phyloP scores from a whole-genome alignment of 2,797 vertebrate genomes.

The Lepilemur ruficaudatus region DNA sequence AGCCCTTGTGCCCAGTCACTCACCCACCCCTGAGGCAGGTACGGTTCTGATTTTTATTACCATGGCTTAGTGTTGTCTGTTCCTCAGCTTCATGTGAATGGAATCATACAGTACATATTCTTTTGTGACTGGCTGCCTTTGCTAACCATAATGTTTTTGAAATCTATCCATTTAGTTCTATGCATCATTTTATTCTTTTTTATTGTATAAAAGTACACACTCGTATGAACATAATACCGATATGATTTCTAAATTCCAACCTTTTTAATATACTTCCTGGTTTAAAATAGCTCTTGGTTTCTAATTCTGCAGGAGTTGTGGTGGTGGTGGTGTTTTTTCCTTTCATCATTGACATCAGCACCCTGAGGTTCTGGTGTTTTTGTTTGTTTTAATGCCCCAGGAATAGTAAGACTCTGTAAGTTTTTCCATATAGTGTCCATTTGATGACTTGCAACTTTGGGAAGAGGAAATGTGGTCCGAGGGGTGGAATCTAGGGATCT shows the following conservation, averaged over 20 bases:
- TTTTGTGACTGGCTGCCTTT: not conserved
- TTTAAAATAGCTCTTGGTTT: not conserved
- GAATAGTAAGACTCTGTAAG: not conserved
- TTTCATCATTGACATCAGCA: not conserved
- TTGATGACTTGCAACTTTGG: not conserved
- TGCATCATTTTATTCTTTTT: not conserved
- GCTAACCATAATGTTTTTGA: not conserved
- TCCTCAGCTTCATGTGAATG: not conserved
- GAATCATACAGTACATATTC: not conserved
- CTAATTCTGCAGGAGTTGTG: not conserved
- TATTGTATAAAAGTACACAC: not conserved
- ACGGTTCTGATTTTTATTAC: not conserved
- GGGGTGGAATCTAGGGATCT: not conserved
- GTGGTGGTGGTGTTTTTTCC: not conserved
- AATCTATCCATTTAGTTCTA: not conserved
- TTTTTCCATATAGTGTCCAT: conserved; percentile 10
- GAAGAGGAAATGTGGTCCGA: not conserved
- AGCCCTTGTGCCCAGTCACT: not conserved
- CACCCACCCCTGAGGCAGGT: too few species aligned
- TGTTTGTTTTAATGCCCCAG: not conserved
- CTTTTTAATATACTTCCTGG: not conserved
- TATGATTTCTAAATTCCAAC: not conserved
- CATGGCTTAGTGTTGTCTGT: not conserved
- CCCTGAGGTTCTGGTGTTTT: not conserved
- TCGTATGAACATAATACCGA: not conserved